Percentiles rank a stretch among this genome's conserved stretches.
phyloP scores from a whole-genome alignment of 2,888 invertebrate genomes.

The Pardosa pseudoannulata region DNA sequence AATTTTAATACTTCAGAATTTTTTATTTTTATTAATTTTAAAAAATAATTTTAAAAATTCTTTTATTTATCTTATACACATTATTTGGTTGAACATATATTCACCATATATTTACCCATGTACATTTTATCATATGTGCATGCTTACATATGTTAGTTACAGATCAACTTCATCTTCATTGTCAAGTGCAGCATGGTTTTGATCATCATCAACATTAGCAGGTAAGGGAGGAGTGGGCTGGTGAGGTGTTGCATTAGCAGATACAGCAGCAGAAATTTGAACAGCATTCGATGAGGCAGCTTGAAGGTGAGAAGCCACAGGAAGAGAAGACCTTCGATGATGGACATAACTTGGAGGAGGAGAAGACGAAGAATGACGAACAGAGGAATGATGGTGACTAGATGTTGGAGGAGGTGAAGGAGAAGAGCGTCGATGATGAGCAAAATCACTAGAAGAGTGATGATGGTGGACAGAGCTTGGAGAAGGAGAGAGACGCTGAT shows the following conservation, averaged over 20 bases:
- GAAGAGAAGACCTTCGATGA: neutral
- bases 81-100: too few species aligned
- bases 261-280: neutral
- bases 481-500: neutral
- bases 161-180: slow-evolving; percentile 58
- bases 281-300: neutral
- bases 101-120: too few species aligned
- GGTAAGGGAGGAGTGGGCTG: neutral
- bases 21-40: too few species aligned
- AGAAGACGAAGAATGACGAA: neutral
- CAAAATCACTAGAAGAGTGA: neutral
- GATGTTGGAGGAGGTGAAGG: neutral
- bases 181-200: neutral
- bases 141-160: too few species aligned
- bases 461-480: neutral
- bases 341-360: neutral
- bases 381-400: neutral
- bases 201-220: neutral
- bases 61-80: too few species aligned
- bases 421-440: neutral
- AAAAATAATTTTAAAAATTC: too few species aligned
- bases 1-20: too few species aligned
- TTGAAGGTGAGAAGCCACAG: neutral
- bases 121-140: too few species aligned
- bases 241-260: neutral